Evolutionary conservation across 2,113 vertebrate species (phyloP), one percentile per base, ranked within the genome.

Genomic region (Sardina pilchardus): DNA sequence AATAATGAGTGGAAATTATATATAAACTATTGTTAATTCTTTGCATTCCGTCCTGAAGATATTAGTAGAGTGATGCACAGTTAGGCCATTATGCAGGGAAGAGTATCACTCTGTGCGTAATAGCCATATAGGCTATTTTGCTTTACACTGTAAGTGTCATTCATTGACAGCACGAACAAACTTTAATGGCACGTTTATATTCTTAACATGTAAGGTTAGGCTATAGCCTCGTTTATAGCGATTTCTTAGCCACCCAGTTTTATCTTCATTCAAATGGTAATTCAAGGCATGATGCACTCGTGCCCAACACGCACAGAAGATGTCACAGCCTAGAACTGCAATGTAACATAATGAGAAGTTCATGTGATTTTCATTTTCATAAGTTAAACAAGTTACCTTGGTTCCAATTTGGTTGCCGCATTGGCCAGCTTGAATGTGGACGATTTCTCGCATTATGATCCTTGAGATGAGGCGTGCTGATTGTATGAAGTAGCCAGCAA

Each of bases 341-440:
- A 59, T 24, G 53, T 24, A 59, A 71, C 63, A 30, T 56, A n/a
- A 8, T 71, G 63, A 71, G 9, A 12, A 71, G n/a, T 14, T 34
- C 71, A 78, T 48, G 53, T 81, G 30, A 63, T 86, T 84, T 82
- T 78, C 42, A 63, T 86, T 84, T 82, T 78, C 47, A 63, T 53
- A 56, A 78, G 44, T 81, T 16, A 24, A n/a, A n/a, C n/a, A 59
- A 84, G 50, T 90, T 91, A 92, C 92, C 92, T 92, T 92, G 59
- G 92, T 90, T 89, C 92, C 92, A 81, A 92, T 91, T 81, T 92
- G 92, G 83, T 92, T 92, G 92, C 92, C 92, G 86, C 92, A 92
- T 78, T 92, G 92, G 85, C 92, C 92, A 84, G 92, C 92, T 87
- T 92, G 92, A 84, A 92, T 89, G 48, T 92, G 92, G 44, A 92